phyloP scores from a whole-genome alignment of 1,140 invertebrate genomes.

The Riptortus pedestris region DNA sequence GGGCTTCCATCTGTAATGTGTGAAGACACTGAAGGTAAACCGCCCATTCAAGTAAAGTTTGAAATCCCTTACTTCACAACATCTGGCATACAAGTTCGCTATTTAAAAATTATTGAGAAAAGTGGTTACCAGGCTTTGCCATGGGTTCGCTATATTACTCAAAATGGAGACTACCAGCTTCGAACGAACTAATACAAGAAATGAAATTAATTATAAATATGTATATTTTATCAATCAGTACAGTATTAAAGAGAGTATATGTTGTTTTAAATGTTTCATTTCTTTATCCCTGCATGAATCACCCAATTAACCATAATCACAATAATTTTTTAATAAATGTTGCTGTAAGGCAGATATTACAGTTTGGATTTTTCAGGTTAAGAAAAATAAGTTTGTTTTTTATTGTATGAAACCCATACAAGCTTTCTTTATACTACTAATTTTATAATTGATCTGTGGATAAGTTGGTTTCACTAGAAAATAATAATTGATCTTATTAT shows the following conservation, averaged over 20 bases:
- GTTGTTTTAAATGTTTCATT: constrained; percentile 7
- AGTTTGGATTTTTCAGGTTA: too few species aligned
- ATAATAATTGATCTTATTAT: too few species aligned
- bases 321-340: too few species aligned
- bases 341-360: too few species aligned
- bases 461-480: too few species aligned
- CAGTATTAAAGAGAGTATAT: constrained; percentile 9
- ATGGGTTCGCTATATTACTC: constrained; percentile 98
- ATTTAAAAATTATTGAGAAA: constrained; percentile 99
- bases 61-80: constrained; percentile 99
- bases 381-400: too few species aligned
- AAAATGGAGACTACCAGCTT: constrained; percentile 98
- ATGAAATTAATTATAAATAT: constrained; percentile 5
- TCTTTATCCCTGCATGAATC: too few species aligned
- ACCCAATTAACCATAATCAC: too few species aligned
- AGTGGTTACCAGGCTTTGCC: constrained; percentile 98
- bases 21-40: constrained; percentile 92
- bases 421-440: too few species aligned
- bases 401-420: too few species aligned
- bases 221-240: constrained; percentile 1
- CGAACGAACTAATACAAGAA: constrained; percentile 65
- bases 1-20: constrained; percentile 93
- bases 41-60: constrained; percentile 97
- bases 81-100: constrained; percentile 96
- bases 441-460: too few species aligned